These are phyloP conservation scores for Halocynthia roretzi DNA, from an alignment of 23 tunicate species.

Conservation along the genomic window DNA sequence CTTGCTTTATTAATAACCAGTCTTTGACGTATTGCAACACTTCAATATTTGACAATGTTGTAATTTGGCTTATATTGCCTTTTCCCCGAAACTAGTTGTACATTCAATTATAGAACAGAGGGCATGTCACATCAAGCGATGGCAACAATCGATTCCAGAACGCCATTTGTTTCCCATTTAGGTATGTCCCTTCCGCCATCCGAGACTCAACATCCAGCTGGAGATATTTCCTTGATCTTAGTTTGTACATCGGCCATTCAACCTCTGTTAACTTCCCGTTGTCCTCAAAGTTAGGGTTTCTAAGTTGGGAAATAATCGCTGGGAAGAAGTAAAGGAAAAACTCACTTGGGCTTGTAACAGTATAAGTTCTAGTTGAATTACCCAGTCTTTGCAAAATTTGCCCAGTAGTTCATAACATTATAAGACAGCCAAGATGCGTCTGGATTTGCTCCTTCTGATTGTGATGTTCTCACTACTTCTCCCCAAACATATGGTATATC, in stretches of 20 bases:
- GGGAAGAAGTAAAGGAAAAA: too few species aligned
- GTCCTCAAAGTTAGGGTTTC: slow-evolving; percentile 39
- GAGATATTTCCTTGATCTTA: background rate
- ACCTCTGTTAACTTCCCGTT: slow-evolving; percentile 7
- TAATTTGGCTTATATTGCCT: too few species aligned
- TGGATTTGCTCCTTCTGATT: slow-evolving; percentile 24
- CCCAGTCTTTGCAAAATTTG: slow-evolving; percentile 59
- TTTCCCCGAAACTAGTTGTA: too few species aligned
- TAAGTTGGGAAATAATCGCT: background rate
- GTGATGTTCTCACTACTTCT: slow-evolving; percentile 10
- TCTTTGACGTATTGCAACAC: too few species aligned
- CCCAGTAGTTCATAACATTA: slow-evolving; percentile 39
- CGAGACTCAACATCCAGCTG: slow-evolving; percentile 3
- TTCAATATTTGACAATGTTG: too few species aligned
- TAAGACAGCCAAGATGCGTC: slow-evolving; percentile 24
- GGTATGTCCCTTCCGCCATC: slow-evolving; percentile 15
- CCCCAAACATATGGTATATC: slow-evolving; percentile 54
- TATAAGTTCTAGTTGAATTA: slow-evolving; percentile 5
- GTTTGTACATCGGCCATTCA: slow-evolving; percentile 30
- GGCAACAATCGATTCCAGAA: slow-evolving; percentile 48
- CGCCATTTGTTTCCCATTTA: slow-evolving; percentile 31
- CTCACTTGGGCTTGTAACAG: background rate
- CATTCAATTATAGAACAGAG: background rate
- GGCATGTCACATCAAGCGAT: slow-evolving; percentile 29
- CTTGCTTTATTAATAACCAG: too few species aligned